Evolutionary conservation across 2,113 vertebrate species (phyloP), one percentile per base, ranked within the genome.

Genomic region (Vidua chalybeata): DNA sequence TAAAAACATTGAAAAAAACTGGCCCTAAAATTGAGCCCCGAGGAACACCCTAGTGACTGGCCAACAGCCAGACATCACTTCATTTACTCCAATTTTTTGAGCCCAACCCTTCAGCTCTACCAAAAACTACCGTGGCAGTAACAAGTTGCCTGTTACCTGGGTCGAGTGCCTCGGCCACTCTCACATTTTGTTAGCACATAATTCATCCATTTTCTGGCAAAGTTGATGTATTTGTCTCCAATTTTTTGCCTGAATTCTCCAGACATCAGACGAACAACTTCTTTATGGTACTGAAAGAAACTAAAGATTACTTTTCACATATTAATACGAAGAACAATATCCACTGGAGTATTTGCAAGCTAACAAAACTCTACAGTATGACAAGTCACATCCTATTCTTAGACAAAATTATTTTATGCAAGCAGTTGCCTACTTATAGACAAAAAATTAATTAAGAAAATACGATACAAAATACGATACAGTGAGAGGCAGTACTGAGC

Each of bases 131-230:
- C 15, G 5, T 0, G 7, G 15, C 24, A 52, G 7, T 5, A 73
- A 74, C 28, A 35, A 59, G 45, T 13, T 24, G 67, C 59, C 49
- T 80, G 35, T 98, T 98, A 99, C 99, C 99, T 99, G 95, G 99
- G 99, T 93, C 99, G 98, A 46, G 99, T 99, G 74, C 99, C 99
- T 94, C 99, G 95, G 54, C 99, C 99, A 23, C 99, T 99, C 98
- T 99, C 99, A 95, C 99, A 99, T 96, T 99, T 99, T 39, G 99
- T 99, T 55, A 99, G 97, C 35, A 99, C 99, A 8, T 99, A 99
- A 94, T 98, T 99, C 99, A 99, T 99, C 99, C 99, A 99, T 78
- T 99, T 99, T 82, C 98, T 98, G 83, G 99, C 99, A 97, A 99
- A 99, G 91, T 96, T 98, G 77, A 99, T 99, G 69, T 99, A 99